These are phyloP conservation scores for Leptopilina syphax DNA, from an alignment of 2,888 invertebrate species.

Conservation along the genomic window DNA sequence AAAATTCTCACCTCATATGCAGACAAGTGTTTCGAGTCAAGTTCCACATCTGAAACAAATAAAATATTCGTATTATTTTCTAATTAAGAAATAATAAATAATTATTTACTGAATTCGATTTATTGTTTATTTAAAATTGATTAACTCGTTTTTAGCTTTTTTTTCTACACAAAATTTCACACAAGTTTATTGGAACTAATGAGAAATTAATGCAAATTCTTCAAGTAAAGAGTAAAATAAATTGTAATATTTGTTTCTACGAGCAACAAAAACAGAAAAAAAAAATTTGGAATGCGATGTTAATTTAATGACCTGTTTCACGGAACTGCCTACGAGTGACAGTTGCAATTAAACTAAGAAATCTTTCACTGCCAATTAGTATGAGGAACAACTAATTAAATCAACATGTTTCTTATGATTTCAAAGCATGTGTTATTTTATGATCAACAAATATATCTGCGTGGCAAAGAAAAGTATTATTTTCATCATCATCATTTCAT, in stretches of 20 bases:
- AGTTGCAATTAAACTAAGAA: constrained; percentile 35
- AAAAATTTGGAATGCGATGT: constrained; percentile 36
- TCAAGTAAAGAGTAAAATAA: not conserved
- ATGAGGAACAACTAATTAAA: constrained; percentile 36
- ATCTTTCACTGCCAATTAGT: constrained; percentile 35
- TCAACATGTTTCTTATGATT: constrained; percentile 29
- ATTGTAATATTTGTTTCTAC: constrained; percentile 4
- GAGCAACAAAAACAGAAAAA: too few species aligned
- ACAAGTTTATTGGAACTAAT: not conserved
- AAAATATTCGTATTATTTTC: not conserved
- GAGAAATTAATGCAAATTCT: constrained; percentile 22
- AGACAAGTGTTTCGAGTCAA: not conserved
- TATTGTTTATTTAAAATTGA: too few species aligned
- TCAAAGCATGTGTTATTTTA: constrained; percentile 24
- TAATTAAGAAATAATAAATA: too few species aligned
- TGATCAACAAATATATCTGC: not conserved
- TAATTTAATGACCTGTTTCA: constrained; percentile 30
- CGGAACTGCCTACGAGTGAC: constrained; percentile 23
- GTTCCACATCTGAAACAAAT: constrained; percentile 5
- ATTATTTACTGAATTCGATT: too few species aligned
- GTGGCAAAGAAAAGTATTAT: not conserved
- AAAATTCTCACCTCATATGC: not conserved
- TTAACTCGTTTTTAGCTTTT: too few species aligned
- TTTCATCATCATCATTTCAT: too few species aligned
- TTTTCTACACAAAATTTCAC: too few species aligned